These are phyloP conservation scores for Penaeus chinensis DNA, from an alignment of 1,140 invertebrate species.

Conservation along the genomic window DNA sequence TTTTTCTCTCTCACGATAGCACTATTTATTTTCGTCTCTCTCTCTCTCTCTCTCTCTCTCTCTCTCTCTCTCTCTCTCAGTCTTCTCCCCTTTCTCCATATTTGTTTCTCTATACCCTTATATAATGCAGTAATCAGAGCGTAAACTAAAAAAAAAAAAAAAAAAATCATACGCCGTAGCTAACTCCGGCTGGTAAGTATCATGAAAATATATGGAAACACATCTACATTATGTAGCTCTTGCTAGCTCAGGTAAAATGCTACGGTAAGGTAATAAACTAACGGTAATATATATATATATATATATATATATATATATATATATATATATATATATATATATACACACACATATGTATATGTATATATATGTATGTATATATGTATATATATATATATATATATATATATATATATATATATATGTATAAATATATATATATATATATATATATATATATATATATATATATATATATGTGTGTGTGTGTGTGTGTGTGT, in stretches of 20 bases:
- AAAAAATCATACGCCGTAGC: background rate
- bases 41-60: too few relatives aligned
- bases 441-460: constrained; percentile 6
- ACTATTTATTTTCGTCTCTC: too few relatives aligned
- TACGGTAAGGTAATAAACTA: background rate
- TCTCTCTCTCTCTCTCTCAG: too few relatives aligned
- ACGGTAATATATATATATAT: background rate
- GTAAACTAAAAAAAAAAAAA: too few relatives aligned
- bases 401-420: constrained; percentile 46
- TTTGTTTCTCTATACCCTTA: background rate
- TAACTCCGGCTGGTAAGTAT: background rate
- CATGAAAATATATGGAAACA: background rate
- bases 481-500: too few relatives aligned
- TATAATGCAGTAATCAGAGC: background rate
- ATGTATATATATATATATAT: constrained; percentile 34
- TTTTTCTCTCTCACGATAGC: too few relatives aligned
- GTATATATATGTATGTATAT: constrained; percentile 22
- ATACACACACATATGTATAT: constrained; percentile 5
- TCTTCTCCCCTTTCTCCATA: background rate
- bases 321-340: constrained; percentile 23
- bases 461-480: constrained; percentile 20
- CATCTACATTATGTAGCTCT: too few relatives aligned
- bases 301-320: constrained; percentile 20
- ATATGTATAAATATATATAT: constrained; percentile 42
- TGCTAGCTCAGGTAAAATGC: background rate